A percentile compares a stretch with the other conserved stretches of the same genome.
These are phyloP conservation scores for Arge pagana DNA, from an alignment of 2,888 invertebrate genomes.

Conservation along the genomic window DNA sequence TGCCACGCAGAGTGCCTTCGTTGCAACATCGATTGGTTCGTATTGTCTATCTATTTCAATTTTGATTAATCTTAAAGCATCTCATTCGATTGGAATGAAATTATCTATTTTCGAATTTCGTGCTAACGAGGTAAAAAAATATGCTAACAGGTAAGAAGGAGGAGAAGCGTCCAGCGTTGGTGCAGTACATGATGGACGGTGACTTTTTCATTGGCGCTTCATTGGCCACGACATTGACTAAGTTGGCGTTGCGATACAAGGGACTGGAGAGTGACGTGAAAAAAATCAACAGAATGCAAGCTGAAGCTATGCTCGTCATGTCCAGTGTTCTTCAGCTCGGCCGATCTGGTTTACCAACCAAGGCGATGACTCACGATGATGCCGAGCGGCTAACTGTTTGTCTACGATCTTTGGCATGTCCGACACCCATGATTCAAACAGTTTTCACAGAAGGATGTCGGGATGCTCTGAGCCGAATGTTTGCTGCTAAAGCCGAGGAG, in stretches of 20 bases:
- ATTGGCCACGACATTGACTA: constrained; percentile 87
- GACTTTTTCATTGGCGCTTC: constrained; percentile 96
- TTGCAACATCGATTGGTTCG: constrained; percentile 66
- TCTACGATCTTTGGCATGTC: constrained; percentile 73
- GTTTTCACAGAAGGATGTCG: constrained; percentile 78
- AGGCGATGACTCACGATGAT: constrained; percentile 95
- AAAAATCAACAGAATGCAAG: constrained; percentile 66
- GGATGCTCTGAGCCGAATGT: constrained; percentile 80
- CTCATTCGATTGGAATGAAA: too few relatives aligned
- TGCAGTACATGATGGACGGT: constrained; percentile 89
- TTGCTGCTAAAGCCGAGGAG: constrained; percentile 77
- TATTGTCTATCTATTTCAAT: background rate
- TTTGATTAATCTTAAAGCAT: too few relatives aligned
- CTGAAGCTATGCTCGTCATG: constrained; percentile 87
- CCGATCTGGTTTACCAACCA: constrained; percentile 63
- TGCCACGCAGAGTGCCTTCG: constrained; percentile 97
- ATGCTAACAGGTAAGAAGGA: constrained; percentile 60
- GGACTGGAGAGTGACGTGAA: constrained; percentile 40
- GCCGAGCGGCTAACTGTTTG: constrained; percentile 86
- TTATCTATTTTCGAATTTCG: background rate
- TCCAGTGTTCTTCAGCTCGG: constrained; percentile 86
- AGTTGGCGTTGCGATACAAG: constrained; percentile 73
- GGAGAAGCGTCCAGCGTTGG: constrained; percentile 77
- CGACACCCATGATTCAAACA: constrained; percentile 69
- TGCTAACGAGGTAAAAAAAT: background rate